Percentiles rank a stretch among this genome's conserved stretches.
phyloP scores from a whole-genome alignment of 2,113 vertebrate genomes.

The Xiphorhynchus elegans region DNA sequence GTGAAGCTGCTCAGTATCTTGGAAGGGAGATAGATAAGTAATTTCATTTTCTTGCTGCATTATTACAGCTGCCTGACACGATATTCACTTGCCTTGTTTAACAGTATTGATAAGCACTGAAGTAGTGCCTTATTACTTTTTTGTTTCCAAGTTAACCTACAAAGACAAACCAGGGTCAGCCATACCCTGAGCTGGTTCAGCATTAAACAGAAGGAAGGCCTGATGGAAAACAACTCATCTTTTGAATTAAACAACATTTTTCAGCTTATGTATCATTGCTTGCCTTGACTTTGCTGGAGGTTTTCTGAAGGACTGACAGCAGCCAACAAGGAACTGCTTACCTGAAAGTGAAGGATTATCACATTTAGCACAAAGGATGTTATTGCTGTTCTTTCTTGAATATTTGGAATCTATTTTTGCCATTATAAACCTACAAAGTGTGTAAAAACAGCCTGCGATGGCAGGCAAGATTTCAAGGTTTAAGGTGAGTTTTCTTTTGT shows the following conservation, averaged over 20 bases:
- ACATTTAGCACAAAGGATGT: neutral
- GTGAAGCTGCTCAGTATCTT: neutral
- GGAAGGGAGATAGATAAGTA: neutral
- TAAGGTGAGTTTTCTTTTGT: neutral
- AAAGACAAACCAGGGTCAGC: neutral
- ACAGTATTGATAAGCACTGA: neutral
- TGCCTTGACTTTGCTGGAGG: neutral
- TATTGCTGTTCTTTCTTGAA: neutral
- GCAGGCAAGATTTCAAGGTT: neutral
- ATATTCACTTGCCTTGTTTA: neutral
- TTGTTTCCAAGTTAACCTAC: neutral
- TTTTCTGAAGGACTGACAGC: neutral
- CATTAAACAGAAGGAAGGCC: neutral
- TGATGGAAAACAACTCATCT: neutral
- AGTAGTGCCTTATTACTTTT: neutral
- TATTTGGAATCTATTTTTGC: neutral
- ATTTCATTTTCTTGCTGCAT: neutral
- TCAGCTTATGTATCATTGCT: neutral
- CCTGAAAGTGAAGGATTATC: neutral
- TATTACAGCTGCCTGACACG: neutral
- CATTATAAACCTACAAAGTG: neutral
- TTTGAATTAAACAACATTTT: neutral
- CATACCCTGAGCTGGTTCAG: neutral
- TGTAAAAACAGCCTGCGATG: neutral
- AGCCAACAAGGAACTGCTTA: neutral